Conservation (phyloP, 2,888 invertebrate genomes). For the Luperina testacea region DNA sequence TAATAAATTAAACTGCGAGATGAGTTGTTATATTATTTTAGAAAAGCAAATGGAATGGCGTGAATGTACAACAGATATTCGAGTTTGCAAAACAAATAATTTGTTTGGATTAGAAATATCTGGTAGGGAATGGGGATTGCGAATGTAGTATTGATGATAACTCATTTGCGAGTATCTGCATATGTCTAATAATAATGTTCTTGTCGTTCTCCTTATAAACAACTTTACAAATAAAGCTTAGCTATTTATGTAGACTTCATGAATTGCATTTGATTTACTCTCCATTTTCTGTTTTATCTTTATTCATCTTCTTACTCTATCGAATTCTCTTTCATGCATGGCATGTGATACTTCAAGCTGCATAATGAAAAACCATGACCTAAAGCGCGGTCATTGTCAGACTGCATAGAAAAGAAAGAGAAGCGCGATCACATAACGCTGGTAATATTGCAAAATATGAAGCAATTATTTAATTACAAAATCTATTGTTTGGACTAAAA, state of each 20-base stretch:
- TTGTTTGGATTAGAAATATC: constrained; percentile 60
- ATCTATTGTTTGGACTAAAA: too few species aligned
- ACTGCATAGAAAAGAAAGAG: too few species aligned
- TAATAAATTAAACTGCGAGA: constrained; percentile 67
- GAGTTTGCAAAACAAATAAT: constrained; percentile 64
- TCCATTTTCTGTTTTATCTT: too few species aligned
- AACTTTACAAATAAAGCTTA: constrained; percentile 2
- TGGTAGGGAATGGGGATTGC: constrained; percentile 12
- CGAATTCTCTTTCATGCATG: too few species aligned
- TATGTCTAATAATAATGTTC: neutral
- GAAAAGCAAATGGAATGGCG: constrained; percentile 63
- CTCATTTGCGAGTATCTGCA: constrained; percentile 3
- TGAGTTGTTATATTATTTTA: constrained; percentile 71
- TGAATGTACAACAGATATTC: constrained; percentile 59
- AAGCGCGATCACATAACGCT: too few species aligned
- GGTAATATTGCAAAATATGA: too few species aligned
- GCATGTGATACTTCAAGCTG: too few species aligned
- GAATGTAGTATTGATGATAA: constrained; percentile 13
- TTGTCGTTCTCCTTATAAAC: neutral
- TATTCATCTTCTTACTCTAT: too few species aligned
- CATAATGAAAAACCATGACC: too few species aligned
- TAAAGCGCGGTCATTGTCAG: too few species aligned
- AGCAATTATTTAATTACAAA: too few species aligned
- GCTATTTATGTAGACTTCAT: neutral
- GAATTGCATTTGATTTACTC: neutral